Percentiles rank a stretch among this genome's conserved stretches.
Evolutionary conservation across 2,888 invertebrate genomes (phyloP).

Genomic region (Buathra laborator): DNA sequence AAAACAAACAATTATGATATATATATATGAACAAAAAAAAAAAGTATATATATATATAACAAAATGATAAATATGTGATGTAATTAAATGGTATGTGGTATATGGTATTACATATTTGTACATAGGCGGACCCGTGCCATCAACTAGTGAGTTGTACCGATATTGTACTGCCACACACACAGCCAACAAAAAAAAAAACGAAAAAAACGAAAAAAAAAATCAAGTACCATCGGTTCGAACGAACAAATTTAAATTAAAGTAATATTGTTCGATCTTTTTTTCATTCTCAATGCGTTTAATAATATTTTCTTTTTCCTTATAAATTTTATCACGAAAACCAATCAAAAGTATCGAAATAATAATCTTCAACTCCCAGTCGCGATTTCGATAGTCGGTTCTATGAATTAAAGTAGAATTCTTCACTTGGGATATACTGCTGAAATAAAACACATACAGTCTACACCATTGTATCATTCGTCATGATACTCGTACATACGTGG

Average conservation of each 20-base stretch:
- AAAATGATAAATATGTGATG: conserved; percentile 85
- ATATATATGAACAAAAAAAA: conserved; percentile 73
- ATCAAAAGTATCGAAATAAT: conserved; percentile 19
- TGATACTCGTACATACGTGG: conserved; percentile 5
- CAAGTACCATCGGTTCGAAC: conserved; percentile 26
- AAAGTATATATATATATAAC: conserved; percentile 76
- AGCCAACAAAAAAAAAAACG: conserved; percentile 34
- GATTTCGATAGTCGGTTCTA: conserved; percentile 42
- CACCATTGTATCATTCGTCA: neutral
- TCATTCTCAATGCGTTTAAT: conserved; percentile 6
- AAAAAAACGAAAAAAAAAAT: conserved; percentile 46
- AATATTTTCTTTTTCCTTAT: neutral
- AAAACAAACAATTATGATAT: conserved; percentile 60
- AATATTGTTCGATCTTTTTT: conserved; percentile 33
- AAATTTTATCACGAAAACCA: neutral
- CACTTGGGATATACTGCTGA: neutral
- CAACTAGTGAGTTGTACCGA: conserved; percentile 85
- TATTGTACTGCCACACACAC: conserved; percentile 78
- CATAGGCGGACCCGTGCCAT: conserved; percentile 85
- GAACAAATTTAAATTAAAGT: conserved; percentile 27
- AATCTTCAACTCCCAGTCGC: neutral
- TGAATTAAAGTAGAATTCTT: conserved; percentile 19
- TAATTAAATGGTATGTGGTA: conserved; percentile 85
- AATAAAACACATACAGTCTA: neutral
- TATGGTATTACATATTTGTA: conserved; percentile 84